Evolutionary conservation across 2,113 vertebrate species (phyloP), one percentile per base, ranked within the genome.

Genomic region (Brevimyrus niger): DNA sequence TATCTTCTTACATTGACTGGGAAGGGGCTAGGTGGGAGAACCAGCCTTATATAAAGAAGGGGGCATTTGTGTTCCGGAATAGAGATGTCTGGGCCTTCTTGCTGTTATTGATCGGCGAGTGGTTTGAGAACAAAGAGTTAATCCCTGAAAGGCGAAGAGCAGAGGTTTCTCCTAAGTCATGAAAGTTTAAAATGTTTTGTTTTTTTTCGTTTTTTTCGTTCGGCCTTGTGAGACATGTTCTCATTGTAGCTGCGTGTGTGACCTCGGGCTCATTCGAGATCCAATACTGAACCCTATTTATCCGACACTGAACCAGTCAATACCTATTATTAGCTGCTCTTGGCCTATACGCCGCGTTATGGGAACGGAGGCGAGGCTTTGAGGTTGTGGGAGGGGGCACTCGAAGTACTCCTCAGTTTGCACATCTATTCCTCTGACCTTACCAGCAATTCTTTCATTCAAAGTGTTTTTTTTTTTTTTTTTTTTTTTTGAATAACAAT

Each of bases 121-220:
- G 92, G 91, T 89, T 11, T 69, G 90, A 90, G 93, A 95, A 94
- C 92, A 96, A 95, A 94, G 93, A 90, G 88, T 93, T 93, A 93
- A 93, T 94, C 92, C 88, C 69, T 80, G 48, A 61, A 93, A 94
- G 92, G 92, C 91, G 91, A 55, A 89, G 89, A 46, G 89, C 89
- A 88, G 92, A 91, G 87, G 65, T 91, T 90, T 91, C 89, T 92
- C 91, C 65, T 15, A 88, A 92, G 88, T 94, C 95, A 93, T 93
- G 93, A 91, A 93, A 93, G 92, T 95, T 95, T 92, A 83, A 91
- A 91, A 92, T 92, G 85, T 88, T 88, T 90, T 91, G 88, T 90
- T 92, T 89, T 91, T 88, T 91, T 55, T 65, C 6, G 86, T 92
- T 15, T 90, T 90, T 92, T 92, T 93, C 90, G 91, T 92, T 93